These are phyloP conservation scores for Apogon hyalosoma DNA, from an alignment of 2,797 vertebrate species.

Conservation along the genomic window DNA sequence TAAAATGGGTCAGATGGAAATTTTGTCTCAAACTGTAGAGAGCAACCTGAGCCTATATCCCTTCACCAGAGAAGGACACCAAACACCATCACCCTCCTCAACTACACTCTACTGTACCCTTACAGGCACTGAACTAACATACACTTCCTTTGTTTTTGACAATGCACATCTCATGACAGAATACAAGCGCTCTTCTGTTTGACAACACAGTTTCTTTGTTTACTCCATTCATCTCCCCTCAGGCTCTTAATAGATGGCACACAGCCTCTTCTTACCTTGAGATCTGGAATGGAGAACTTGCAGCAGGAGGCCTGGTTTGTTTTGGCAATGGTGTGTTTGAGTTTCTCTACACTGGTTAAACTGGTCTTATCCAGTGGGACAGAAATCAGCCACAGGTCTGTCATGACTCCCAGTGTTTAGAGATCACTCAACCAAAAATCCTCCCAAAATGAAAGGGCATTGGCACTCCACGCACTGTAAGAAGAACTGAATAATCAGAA, in stretches of 20 bases:
- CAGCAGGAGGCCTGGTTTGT: constrained; percentile 88
- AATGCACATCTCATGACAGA: background rate
- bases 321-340: constrained; percentile 88
- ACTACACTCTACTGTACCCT: constrained; percentile 56
- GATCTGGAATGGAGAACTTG: constrained; percentile 92
- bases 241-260: background rate
- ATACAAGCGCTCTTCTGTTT: background rate
- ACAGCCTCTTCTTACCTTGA: constrained; percentile 87
- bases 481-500: background rate
- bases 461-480: constrained; percentile 38
- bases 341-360: constrained; percentile 88
- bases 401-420: constrained; percentile 79
- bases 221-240: background rate
- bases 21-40: constrained; percentile 67
- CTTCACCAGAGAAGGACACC: constrained; percentile 77
- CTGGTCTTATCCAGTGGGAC: constrained; percentile 93
- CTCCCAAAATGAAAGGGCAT: constrained; percentile 17
- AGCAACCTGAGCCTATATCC: constrained; percentile 76
- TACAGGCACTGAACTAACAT: constrained; percentile 26
- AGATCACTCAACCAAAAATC: constrained; percentile 24
- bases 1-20: constrained; percentile 76
- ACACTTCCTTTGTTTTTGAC: background rate
- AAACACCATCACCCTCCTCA: constrained; percentile 72
- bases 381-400: constrained; percentile 94
- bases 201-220: background rate